These are phyloP conservation scores for Rana temporaria DNA, from an alignment of 2,113 vertebrate species.

Conservation along the genomic window DNA sequence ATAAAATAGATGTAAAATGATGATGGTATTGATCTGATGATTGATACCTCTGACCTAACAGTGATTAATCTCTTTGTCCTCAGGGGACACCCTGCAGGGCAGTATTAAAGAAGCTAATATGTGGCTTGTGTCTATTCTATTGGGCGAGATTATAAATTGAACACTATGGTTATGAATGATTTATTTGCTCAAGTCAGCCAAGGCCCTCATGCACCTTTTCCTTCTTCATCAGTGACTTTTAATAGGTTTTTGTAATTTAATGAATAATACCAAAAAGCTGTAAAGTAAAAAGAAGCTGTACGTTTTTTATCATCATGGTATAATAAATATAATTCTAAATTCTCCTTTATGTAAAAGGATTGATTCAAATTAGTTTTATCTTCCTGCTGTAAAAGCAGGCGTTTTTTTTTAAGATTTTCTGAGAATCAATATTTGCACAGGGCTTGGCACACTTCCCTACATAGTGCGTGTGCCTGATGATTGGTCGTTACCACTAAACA, in stretches of 20 bases:
- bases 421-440: too few relatives aligned
- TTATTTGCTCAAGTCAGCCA: slow-evolving; percentile 1
- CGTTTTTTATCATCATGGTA: not conserved
- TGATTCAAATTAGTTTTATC: too few relatives aligned
- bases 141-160: slow-evolving; percentile 15
- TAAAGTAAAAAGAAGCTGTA: too few relatives aligned
- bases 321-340: not conserved
- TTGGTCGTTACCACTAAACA: too few relatives aligned
- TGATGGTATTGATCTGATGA: slow-evolving; percentile 46
- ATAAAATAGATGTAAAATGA: slow-evolving; percentile 44
- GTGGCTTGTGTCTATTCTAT: slow-evolving; percentile 6
- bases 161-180: slow-evolving; percentile 6
- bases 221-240: not conserved
- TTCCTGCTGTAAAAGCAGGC: too few relatives aligned
- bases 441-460: too few relatives aligned
- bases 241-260: not conserved
- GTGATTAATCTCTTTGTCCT: slow-evolving; percentile 23
- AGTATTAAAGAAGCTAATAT: slow-evolving; percentile 27
- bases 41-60: slow-evolving; percentile 23
- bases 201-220: not conserved
- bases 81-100: not conserved
- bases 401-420: too few relatives aligned
- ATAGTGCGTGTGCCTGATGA: too few relatives aligned
- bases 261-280: too few relatives aligned
- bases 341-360: too few relatives aligned